A percentile compares a stretch with the other conserved stretches of the same genome.
Evolutionary conservation across 2,113 vertebrate genomes (phyloP).

Genomic region (Pipra filicauda): DNA sequence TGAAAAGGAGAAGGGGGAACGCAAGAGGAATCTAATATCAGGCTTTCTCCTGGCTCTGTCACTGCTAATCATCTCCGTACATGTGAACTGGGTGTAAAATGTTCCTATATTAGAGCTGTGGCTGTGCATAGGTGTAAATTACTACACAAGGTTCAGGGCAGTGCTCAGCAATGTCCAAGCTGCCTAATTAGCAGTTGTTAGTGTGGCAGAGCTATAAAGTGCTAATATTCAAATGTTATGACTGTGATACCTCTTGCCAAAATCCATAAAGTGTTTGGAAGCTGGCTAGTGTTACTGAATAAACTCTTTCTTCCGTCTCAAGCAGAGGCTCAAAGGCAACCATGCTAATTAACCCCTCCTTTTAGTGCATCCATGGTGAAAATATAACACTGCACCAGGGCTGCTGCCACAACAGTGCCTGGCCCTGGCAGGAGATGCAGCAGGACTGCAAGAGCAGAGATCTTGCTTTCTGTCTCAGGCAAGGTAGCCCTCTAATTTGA

Average conservation of each 20-base stretch:
- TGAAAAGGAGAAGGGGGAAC: background rate
- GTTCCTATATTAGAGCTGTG: background rate
- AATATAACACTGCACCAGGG: background rate
- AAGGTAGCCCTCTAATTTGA: background rate
- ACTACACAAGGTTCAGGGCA: conserved; percentile 21
- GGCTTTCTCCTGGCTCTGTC: background rate
- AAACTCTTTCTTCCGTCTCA: conserved; percentile 49
- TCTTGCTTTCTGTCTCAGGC: background rate
- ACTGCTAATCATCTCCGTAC: background rate
- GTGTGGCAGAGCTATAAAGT: conserved; percentile 31
- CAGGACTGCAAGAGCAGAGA: background rate
- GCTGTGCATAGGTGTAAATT: conserved; percentile 33
- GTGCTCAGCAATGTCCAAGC: background rate
- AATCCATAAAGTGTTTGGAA: conserved; percentile 65
- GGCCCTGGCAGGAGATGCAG: background rate
- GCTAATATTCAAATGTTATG: conserved; percentile 74
- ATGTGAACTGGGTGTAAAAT: conserved; percentile 32
- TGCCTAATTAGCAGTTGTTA: conserved; percentile 68
- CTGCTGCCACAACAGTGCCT: background rate
- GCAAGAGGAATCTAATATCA: conserved; percentile 5
- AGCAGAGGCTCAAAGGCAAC: conserved; percentile 56
- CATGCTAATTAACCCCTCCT: conserved; percentile 12
- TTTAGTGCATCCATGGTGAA: background rate
- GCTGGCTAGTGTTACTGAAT: conserved; percentile 30
- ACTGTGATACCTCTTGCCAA: conserved; percentile 65